Percentiles rank a stretch among this genome's conserved stretches.
phyloP scores from a whole-genome alignment of 1,140 invertebrate species.

The Nephotettix cincticeps region DNA sequence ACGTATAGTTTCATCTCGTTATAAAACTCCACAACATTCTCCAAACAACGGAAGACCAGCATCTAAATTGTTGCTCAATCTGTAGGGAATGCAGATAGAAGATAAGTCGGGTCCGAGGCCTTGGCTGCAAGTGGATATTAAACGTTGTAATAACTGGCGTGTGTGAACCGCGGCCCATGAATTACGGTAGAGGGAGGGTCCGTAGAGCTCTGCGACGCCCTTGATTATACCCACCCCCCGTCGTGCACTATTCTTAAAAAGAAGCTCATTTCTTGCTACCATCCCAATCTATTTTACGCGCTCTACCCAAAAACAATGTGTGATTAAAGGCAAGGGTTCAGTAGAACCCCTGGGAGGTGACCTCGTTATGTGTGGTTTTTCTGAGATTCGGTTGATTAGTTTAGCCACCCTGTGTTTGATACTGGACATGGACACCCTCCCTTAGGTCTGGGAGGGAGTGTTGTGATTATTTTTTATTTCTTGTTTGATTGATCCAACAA shows the following conservation, averaged over 20 bases:
- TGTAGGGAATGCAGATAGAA: neutral
- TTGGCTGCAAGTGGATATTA: neutral
- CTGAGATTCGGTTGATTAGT: too few relatives aligned
- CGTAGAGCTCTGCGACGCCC: neutral
- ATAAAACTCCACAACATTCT: too few relatives aligned
- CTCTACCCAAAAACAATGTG: neutral
- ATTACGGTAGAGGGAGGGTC: neutral
- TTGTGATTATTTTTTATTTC: too few relatives aligned
- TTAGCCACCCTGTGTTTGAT: too few relatives aligned
- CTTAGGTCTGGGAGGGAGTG: too few relatives aligned
- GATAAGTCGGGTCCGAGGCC: neutral
- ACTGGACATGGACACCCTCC: too few relatives aligned
- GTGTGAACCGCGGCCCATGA: neutral
- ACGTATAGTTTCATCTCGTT: too few relatives aligned
- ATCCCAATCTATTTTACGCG: neutral
- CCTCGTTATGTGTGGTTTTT: too few relatives aligned
- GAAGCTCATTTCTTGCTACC: constrained; percentile 11
- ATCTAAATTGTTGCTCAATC: neutral
- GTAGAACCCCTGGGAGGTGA: neutral
- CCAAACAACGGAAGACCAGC: too few relatives aligned
- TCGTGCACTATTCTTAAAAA: neutral
- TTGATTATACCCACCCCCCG: neutral
- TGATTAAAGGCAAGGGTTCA: constrained; percentile 2
- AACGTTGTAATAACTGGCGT: neutral
- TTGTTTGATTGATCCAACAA: too few relatives aligned